phyloP scores from a whole-genome alignment of 2,888 invertebrate species.

The Heliothis peltigera region DNA sequence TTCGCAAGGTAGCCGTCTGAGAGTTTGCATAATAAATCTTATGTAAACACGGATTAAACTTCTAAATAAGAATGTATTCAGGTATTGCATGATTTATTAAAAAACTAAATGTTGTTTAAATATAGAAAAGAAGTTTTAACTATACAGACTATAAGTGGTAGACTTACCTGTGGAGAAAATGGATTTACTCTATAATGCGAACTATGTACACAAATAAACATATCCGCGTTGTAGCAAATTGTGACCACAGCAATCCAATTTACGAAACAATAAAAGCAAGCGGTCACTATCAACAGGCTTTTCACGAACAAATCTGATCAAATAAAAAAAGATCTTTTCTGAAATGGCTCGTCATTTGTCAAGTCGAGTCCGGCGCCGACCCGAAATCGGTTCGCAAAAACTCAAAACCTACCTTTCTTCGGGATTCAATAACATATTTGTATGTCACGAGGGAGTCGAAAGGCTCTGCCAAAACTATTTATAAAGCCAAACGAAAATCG shows the following conservation, averaged over 20 bases:
- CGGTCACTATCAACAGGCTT: constrained; percentile 16
- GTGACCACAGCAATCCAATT: neutral
- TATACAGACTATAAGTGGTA: neutral
- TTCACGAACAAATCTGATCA: constrained; percentile 26
- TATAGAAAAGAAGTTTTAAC: neutral
- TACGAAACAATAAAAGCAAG: constrained; percentile 1
- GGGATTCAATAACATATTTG: constrained; percentile 44
- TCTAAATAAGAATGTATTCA: constrained; percentile 5
- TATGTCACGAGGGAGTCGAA: constrained; percentile 15
- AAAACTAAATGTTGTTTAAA: neutral
- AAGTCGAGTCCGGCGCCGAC: constrained; percentile 4
- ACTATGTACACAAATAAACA: neutral
- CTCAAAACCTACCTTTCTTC: constrained; percentile 35
- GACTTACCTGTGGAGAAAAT: neutral
- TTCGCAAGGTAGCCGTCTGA: constrained; percentile 8
- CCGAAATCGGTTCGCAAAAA: constrained; percentile 24
- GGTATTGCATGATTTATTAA: constrained; percentile 11
- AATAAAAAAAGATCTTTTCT: constrained; percentile 30
- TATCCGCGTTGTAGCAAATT: neutral
- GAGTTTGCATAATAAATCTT: constrained; percentile 33
- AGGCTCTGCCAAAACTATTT: constrained; percentile 10
- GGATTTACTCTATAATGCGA: too few relatives aligned
- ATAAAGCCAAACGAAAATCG: neutral
- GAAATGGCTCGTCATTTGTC: constrained; percentile 29
- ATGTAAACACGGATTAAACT: constrained; percentile 6